Evolutionary conservation across 2,888 invertebrate species (phyloP), one percentile per base, ranked within the genome.

Genomic region (Coenonympha arcania): DNA sequence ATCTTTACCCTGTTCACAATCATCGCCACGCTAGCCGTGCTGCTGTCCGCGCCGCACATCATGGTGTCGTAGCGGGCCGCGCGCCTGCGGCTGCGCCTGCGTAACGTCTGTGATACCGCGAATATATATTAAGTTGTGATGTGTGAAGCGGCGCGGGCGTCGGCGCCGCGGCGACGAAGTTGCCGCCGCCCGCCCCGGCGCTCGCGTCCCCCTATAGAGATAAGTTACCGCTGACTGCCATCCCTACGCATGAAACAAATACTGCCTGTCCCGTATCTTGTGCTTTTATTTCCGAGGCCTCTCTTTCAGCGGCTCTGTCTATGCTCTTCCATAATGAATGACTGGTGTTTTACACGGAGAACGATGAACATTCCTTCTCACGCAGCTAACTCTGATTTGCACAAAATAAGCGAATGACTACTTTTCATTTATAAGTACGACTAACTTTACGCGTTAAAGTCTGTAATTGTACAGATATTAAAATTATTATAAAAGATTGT

Each of bases 1-100:
- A 93, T 97, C 90, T 98, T 98, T 93, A 96, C 96, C 89, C 92
- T 95, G 89, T 96, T 96, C 92, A 96, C 96, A 89, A 95, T 96
- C 90, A 92, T 96, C 88, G 95, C 96, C 88, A 96, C 96, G 87
- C 93, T 96, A 89, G 95, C 95, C 89, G 96, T 96, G 90, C 92
- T 97, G 86, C 92, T 95, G 89, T 95, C 95, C 87, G 96, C 96
- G 87, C 96, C 96, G 75, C 96, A 96, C 90, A 95, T 95, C 88
- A 94, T 95, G 89, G 94, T 95, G 88, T 93, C 93, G 91, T 93
- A 91, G 90, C 90, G 88, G 83, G 78, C 84, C 83, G 87, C 87
- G 78, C 84, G 85, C 78, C 65, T 82, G 80, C 83, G 82, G 69
- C 73, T 83, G 69, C 81, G 83, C 79, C 75, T 79, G 73, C 76